Percentiles rank a stretch among this genome's conserved stretches.
phyloP scores from a whole-genome alignment of 2,888 invertebrate species.

The Hanleya hanleyi region DNA sequence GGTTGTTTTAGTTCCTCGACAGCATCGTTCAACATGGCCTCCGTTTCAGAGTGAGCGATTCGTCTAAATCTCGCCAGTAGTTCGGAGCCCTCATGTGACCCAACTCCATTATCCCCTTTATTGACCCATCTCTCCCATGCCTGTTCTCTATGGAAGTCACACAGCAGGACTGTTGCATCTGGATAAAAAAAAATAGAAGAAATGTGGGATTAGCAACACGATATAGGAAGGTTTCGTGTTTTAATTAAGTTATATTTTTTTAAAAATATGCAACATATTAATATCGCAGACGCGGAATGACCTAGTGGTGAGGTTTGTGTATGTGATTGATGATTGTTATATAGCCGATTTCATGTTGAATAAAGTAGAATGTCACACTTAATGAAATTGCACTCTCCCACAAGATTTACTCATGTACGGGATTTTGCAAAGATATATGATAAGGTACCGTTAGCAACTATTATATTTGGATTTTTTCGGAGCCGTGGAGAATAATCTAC shows the following conservation, averaged over 20 bases:
- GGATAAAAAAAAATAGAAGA: not conserved
- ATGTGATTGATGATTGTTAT: too few species aligned
- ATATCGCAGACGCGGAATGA: too few species aligned
- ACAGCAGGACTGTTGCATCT: conserved; percentile 17
- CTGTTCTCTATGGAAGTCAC: conserved; percentile 30
- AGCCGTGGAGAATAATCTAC: too few species aligned
- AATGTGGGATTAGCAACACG: not conserved
- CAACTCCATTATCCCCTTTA: not conserved
- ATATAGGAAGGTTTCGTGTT: too few species aligned
- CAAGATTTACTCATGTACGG: too few species aligned
- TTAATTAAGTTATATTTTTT: not conserved
- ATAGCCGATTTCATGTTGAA: too few species aligned
- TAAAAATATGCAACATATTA: not conserved
- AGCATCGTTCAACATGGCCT: not conserved
- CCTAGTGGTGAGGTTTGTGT: too few species aligned
- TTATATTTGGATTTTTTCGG: too few species aligned
- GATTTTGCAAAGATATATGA: too few species aligned
- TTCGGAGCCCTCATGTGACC: not conserved
- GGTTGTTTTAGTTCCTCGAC: not conserved
- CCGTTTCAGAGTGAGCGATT: not conserved
- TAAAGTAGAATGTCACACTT: too few species aligned
- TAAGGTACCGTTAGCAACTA: too few species aligned
- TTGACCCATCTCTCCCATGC: conserved; percentile 24
- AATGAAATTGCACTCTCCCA: too few species aligned
- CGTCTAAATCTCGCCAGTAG: not conserved